Evolutionary conservation across 2,888 invertebrate species (phyloP), one percentile per base, ranked within the genome.

Genomic region (Brachypterus glaber): DNA sequence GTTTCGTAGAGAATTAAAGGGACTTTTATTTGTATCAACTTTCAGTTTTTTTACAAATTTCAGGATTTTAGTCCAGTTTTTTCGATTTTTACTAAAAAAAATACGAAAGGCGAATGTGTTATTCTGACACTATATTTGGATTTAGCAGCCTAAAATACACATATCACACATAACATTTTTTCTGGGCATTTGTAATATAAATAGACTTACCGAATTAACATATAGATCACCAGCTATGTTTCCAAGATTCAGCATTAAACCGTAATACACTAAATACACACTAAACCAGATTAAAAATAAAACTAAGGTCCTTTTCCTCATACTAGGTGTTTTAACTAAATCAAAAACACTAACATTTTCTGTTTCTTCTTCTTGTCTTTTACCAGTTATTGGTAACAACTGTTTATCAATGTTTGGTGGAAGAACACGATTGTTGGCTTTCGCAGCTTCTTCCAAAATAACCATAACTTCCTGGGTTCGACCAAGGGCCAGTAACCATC

Each of bases 241-340:
- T 35, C 77, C 78, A 46, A 85, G 70, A 55, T 86, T 85, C 39
- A 86, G 64, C 41, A 83, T 73, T 17, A 86, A 65, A 2, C 85
- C 86, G 49, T 85, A 86, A 60, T 86, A 86, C 1, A 82, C 77
- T 32, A 85, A 73, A 41, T 85, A 82, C 65, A 83, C 79, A 33
- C 77, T 72, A 59, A 83, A 84, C 86, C 86, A 86, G 37, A 80
- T 75, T 35, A 82, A 63, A 41, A 81, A 79, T 26, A 84, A 68
- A 44, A 82, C 77, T 26, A 82, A 68, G 0, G 84, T 82, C 46
- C 77, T 77, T 55, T 76, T 77, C 30, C 79, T 64, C 52, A 84
- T 69, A 47, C 69, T 68, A 18, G 70, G 66, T 30, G 80, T 79
- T 52, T 72, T 73, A 58, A 83, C 81, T 2, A 84, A 68, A 60